A percentile compares a stretch with the other conserved stretches of the same genome.
Conservation (phyloP, 1,140 invertebrate species). For the Drosophila nasuta region DNA sequence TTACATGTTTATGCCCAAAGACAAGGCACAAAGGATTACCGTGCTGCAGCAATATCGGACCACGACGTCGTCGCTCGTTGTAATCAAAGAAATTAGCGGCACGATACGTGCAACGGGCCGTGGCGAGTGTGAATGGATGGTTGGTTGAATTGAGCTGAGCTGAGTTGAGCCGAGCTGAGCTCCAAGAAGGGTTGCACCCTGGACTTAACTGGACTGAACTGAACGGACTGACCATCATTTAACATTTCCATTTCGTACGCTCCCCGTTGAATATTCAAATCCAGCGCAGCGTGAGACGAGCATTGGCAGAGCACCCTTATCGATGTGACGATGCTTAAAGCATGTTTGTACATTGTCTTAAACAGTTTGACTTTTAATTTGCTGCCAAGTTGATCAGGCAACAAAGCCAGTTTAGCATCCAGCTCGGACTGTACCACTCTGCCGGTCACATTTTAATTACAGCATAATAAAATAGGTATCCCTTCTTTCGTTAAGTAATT, state of each 20-base stretch:
- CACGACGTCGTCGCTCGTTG: constrained; percentile 50
- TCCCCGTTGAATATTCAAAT: constrained; percentile 57
- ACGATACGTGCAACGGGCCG: constrained; percentile 74
- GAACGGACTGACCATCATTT: constrained; percentile 38
- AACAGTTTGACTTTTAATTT: constrained; percentile 84
- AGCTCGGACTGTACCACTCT: constrained; percentile 15
- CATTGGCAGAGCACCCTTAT: constrained; percentile 47
- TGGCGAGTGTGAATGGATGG: constrained; percentile 57
- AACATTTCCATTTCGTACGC: constrained; percentile 12
- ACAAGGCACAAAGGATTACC: constrained; percentile 71
- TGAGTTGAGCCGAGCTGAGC: constrained; percentile 22
- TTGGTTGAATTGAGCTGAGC: constrained; percentile 43
- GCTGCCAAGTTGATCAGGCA: constrained; percentile 60
- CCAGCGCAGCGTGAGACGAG: constrained; percentile 66
- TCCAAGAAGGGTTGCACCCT: constrained; percentile 57
- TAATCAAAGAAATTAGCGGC: constrained; percentile 83
- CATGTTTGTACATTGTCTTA: constrained; percentile 78
- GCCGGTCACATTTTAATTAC: constrained; percentile 66
- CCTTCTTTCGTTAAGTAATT: constrained; percentile 30
- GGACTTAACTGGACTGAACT: constrained; percentile 1
- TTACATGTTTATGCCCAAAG: constrained; percentile 53
- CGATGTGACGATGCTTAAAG: constrained; percentile 59
- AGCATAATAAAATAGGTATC: constrained; percentile 24
- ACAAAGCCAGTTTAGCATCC: constrained; percentile 31
- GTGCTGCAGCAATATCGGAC: constrained; percentile 48